Evolutionary conservation across 2,888 invertebrate species (phyloP).

Genomic region (Lepidonotus clava): DNA sequence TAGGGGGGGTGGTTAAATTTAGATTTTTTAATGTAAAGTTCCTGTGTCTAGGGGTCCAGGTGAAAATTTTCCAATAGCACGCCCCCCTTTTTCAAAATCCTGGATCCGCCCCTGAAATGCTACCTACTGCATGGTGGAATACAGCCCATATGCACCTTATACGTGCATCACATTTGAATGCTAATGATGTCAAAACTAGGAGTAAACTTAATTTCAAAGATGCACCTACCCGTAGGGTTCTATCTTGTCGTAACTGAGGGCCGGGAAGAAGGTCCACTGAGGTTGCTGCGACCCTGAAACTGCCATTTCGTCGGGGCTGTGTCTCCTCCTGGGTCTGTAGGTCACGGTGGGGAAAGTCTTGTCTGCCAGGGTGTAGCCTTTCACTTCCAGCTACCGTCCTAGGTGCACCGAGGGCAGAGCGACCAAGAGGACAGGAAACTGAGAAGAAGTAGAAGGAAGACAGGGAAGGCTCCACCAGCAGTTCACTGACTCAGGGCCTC

Average conservation of each 20-base stretch:
- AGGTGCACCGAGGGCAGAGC: neutral
- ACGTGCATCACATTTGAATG: too few relatives aligned
- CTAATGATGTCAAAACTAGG: too few relatives aligned
- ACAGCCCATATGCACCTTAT: too few relatives aligned
- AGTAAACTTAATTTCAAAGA: too few relatives aligned
- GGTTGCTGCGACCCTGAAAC: slow-evolving; percentile 21
- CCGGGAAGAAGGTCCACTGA: slow-evolving; percentile 50
- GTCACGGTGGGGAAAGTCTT: neutral
- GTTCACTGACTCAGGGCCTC: neutral
- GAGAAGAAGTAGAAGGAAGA: neutral
- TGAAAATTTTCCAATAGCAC: too few relatives aligned
- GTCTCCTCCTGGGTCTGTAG: neutral
- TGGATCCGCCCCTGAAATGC: too few relatives aligned
- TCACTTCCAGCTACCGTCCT: neutral
- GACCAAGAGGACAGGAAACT: neutral
- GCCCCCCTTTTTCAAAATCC: too few relatives aligned
- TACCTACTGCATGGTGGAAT: too few relatives aligned
- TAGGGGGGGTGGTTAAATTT: too few relatives aligned
- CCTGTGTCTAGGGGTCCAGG: too few relatives aligned
- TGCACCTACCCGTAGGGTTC: slow-evolving; percentile 41
- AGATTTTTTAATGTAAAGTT: too few relatives aligned
- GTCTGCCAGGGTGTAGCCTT: neutral
- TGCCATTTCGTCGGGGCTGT: slow-evolving; percentile 25
- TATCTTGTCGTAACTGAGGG: slow-evolving; percentile 26
- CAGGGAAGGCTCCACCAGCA: neutral